These are phyloP conservation scores for Ctenomys sociabilis DNA, from an alignment of 2,113 vertebrate genomes.

Conservation along the genomic window DNA sequence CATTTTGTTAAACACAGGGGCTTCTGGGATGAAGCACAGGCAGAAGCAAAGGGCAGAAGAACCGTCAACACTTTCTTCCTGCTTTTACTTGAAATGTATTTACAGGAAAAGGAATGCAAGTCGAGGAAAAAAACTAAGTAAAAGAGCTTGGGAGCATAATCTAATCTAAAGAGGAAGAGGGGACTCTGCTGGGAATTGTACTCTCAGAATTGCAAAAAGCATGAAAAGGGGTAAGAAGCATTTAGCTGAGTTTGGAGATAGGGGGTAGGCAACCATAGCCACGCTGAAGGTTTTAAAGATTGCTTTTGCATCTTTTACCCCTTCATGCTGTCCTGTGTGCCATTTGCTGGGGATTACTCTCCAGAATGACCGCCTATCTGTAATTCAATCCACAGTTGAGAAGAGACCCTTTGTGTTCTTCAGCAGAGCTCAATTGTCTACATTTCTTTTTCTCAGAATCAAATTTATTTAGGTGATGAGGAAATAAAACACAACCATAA, in stretches of 20 bases:
- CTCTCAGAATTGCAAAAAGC: neutral
- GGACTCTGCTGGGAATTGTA: neutral
- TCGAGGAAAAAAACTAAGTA: neutral
- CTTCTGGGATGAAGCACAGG: neutral
- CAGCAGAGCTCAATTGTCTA: constrained; percentile 91
- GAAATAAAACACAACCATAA: constrained; percentile 93
- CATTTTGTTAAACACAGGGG: constrained; percentile 17
- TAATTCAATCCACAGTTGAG: constrained; percentile 85
- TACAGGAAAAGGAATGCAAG: constrained; percentile 52
- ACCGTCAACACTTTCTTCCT: constrained; percentile 56
- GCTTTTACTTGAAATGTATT: constrained; percentile 55
- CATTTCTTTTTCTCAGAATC: constrained; percentile 94
- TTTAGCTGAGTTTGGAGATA: neutral
- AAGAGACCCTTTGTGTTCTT: constrained; percentile 95
- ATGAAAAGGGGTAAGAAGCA: neutral
- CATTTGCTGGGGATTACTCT: constrained; percentile 89
- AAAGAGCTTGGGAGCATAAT: neutral
- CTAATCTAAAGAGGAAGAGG: neutral
- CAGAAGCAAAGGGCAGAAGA: neutral
- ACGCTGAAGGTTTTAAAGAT: neutral
- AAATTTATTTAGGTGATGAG: constrained; percentile 93
- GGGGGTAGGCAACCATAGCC: neutral
- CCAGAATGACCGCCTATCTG: constrained; percentile 87
- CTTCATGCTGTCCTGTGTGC: constrained; percentile 83
- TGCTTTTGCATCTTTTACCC: constrained; percentile 88